phyloP scores from a whole-genome alignment of 2,113 vertebrate species.

The Anser cygnoides region DNA sequence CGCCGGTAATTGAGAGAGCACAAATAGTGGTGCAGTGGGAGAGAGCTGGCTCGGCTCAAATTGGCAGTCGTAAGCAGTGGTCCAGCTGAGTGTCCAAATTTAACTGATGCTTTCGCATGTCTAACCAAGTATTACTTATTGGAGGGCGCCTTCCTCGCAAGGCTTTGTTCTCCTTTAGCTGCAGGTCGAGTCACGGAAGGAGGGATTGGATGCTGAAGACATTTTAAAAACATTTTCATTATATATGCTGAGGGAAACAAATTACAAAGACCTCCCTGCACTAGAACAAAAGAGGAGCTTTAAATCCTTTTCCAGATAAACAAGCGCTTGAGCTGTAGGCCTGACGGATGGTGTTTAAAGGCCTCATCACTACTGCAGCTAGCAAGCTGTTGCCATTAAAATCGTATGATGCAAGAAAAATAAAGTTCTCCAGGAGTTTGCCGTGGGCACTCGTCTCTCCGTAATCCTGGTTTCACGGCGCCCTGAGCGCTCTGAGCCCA shows the following conservation, averaged over 20 bases:
- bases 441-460: not conserved
- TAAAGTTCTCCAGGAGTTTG: not conserved
- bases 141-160: not conserved
- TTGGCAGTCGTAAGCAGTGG: not conserved
- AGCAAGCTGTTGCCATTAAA: not conserved
- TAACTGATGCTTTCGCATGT: not conserved
- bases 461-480: not conserved
- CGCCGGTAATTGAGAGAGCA: not conserved
- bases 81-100: not conserved
- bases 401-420: not conserved
- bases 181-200: not conserved
- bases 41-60: not conserved
- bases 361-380: not conserved
- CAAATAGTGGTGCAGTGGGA: not conserved
- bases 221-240: not conserved
- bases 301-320: not conserved
- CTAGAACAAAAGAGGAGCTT: constrained; percentile 6
- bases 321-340: not conserved
- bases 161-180: not conserved
- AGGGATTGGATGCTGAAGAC: constrained; percentile 4
- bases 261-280: constrained; percentile 8
- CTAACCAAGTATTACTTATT: not conserved
- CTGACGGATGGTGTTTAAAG: not conserved
- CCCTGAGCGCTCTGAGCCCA: not conserved
- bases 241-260: not conserved